Percentiles rank a stretch among this genome's conserved stretches.
These are phyloP conservation scores for Manis crassicaudata DNA, from an alignment of 2,797 vertebrate species.

Conservation along the genomic window DNA sequence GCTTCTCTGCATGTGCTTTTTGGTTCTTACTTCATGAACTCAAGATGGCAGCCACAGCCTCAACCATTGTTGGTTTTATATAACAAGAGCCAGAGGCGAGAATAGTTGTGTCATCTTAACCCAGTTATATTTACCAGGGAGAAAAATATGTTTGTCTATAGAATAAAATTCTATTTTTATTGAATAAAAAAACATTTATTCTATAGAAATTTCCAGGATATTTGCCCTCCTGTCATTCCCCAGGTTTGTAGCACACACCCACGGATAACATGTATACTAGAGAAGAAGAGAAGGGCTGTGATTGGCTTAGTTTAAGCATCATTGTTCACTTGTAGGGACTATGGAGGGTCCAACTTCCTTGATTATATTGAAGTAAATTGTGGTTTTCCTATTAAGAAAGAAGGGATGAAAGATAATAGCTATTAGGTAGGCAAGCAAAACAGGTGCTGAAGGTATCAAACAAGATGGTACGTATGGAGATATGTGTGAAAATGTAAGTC, in stretches of 20 bases:
- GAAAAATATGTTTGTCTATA: background rate
- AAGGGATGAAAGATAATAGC: background rate
- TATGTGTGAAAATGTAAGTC: background rate
- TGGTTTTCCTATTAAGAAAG: background rate
- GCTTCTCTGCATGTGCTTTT: background rate
- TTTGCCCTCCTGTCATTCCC: background rate
- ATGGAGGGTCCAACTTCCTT: background rate
- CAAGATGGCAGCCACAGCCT: background rate
- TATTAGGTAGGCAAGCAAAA: background rate
- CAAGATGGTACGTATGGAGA: background rate
- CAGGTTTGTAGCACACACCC: background rate
- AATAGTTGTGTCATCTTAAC: background rate
- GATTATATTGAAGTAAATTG: background rate
- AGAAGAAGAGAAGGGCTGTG: background rate
- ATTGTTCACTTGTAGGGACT: background rate
- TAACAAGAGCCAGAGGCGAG: background rate
- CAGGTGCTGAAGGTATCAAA: background rate
- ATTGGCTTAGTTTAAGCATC: background rate
- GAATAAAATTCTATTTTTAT: background rate
- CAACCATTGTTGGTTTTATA: background rate
- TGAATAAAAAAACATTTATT: background rate
- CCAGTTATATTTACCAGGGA: background rate
- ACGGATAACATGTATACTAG: background rate
- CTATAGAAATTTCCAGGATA: background rate
- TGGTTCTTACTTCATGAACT: background rate